Evolutionary conservation across 2,888 invertebrate species (phyloP).

Genomic region (Miltochrista miniata): DNA sequence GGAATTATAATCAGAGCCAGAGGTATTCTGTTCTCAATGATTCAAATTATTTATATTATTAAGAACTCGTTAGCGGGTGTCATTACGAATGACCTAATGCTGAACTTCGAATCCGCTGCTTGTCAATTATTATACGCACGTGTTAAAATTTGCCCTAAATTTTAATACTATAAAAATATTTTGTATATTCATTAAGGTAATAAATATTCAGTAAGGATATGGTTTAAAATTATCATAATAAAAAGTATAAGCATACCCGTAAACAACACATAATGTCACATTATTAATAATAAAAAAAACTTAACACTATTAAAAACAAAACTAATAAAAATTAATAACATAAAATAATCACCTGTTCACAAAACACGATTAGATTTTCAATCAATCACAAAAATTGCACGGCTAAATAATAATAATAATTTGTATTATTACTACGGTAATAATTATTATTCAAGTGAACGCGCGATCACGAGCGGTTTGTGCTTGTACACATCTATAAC

Average conservation of each 20-base stretch:
- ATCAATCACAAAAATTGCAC: conserved; percentile 1
- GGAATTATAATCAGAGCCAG: too few species aligned
- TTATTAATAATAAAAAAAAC: background rate
- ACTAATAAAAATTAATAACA: conserved; percentile 3
- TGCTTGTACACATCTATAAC: background rate
- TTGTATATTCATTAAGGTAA: too few species aligned
- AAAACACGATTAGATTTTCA: conserved; percentile 4
- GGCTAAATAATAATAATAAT: background rate
- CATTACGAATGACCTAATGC: too few species aligned
- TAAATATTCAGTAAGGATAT: too few species aligned
- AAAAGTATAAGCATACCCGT: background rate
- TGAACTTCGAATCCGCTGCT: too few species aligned
- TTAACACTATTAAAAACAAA: background rate
- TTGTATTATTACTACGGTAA: background rate
- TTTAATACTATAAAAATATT: too few species aligned
- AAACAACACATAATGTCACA: background rate
- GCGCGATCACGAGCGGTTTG: conserved; percentile 1
- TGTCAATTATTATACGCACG: too few species aligned
- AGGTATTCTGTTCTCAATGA: too few species aligned
- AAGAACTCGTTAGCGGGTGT: too few species aligned
- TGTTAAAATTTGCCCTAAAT: too few species aligned
- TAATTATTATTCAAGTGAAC: background rate
- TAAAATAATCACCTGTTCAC: conserved; percentile 15
- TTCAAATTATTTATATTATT: too few species aligned
- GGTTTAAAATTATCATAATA: background rate